Conservation (phyloP, 2,113 vertebrate species). For the Lasiurus borealis region DNA sequence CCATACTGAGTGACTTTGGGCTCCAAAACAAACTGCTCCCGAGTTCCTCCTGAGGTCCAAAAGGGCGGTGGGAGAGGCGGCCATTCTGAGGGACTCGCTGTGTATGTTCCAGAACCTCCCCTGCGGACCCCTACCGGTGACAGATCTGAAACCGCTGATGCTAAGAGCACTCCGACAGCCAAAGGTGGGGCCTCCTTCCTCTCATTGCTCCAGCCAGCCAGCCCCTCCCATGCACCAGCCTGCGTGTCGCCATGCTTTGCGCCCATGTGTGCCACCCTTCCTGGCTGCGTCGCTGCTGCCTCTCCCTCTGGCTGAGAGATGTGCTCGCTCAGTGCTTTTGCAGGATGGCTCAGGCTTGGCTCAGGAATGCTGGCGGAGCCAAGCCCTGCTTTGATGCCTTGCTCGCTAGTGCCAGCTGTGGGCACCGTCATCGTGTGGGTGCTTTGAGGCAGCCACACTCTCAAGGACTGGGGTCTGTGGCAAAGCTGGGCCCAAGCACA, state of each 20-base stretch:
- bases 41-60: neutral
- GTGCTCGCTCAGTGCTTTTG: neutral
- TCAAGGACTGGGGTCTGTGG: neutral
- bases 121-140: conserved; percentile 89
- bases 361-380: neutral
- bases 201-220: conserved; percentile 68
- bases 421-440: neutral
- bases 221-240: conserved; percentile 9
- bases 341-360: neutral
- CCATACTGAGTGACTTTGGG: neutral
- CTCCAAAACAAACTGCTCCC: too few relatives aligned
- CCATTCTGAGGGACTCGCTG: conserved; percentile 81
- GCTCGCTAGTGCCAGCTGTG: neutral
- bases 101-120: conserved; percentile 90
- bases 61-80: neutral
- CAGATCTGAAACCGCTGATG: conserved; percentile 89
- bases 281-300: neutral
- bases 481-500: neutral
- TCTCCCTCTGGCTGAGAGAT: conserved; percentile 31
- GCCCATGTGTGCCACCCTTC: neutral
- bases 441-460: neutral
- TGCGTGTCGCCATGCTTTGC: conserved; percentile 19
- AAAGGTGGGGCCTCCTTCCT: conserved; percentile 90
- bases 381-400: neutral
- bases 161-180: conserved; percentile 89